phyloP scores from a whole-genome alignment of 2,888 invertebrate genomes.

The Ypsolopha sequella region DNA sequence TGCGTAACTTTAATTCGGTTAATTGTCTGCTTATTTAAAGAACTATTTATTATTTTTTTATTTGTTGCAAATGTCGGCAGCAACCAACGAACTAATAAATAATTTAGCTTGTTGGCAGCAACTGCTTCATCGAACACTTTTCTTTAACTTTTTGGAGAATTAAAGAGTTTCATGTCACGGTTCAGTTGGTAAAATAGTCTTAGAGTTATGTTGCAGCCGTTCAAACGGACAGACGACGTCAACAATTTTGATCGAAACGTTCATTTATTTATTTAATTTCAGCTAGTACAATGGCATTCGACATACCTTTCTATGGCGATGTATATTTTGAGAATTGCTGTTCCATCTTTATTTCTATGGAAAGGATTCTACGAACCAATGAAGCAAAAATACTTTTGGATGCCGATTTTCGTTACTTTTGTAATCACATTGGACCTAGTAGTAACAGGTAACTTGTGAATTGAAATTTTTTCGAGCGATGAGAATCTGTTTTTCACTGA shows the following conservation, averaged over 20 bases:
- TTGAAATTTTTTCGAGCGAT: too few species aligned
- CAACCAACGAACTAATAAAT: too few species aligned
- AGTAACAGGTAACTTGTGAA: conserved; percentile 47
- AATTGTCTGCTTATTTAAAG: too few species aligned
- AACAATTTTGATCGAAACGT: neutral
- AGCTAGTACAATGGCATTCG: conserved; percentile 49
- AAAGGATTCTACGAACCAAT: conserved; percentile 46
- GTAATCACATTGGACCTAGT: conserved; percentile 63
- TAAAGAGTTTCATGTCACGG: neutral
- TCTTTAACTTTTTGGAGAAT: neutral
- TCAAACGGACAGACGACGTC: too few species aligned
- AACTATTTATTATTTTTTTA: too few species aligned
- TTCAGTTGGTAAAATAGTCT: neutral
- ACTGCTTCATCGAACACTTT: too few species aligned
- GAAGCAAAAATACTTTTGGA: conserved; percentile 47
- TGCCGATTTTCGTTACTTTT: conserved; percentile 48
- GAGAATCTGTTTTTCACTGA: neutral
- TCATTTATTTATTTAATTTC: conserved; percentile 19
- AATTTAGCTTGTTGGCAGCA: too few species aligned
- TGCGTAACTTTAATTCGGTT: too few species aligned
- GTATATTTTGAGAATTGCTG: conserved; percentile 45
- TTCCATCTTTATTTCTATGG: conserved; percentile 43
- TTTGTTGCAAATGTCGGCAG: too few species aligned
- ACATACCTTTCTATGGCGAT: conserved; percentile 50
- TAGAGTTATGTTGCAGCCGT: neutral